Percentiles rank a stretch among this genome's conserved stretches.
These are phyloP conservation scores for Campoletis raptor DNA, from an alignment of 2,888 invertebrate species.

Conservation along the genomic window DNA sequence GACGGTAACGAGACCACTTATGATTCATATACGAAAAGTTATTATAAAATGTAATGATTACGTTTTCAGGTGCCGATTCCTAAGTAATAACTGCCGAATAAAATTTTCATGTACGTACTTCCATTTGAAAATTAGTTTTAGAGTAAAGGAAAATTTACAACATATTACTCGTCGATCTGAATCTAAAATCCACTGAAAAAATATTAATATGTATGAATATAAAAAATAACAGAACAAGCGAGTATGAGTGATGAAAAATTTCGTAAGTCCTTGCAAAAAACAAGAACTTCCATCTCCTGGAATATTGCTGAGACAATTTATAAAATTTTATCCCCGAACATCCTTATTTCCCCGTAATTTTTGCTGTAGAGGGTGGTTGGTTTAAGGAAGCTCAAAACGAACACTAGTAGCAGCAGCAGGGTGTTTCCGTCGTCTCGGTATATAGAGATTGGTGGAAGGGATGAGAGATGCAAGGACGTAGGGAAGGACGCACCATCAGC, in stretches of 20 bases:
- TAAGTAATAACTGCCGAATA: not conserved
- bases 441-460: not conserved
- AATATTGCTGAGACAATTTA: constrained; percentile 14
- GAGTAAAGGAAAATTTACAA: not conserved
- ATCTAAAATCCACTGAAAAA: not conserved
- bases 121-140: not conserved
- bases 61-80: too few species aligned
- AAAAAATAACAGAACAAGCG: not conserved
- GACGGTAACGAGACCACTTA: not conserved
- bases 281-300: not conserved
- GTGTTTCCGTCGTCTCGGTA: constrained; percentile 30
- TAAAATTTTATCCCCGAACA: not conserved
- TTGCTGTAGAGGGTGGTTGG: not conserved
- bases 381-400: not conserved
- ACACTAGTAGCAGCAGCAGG: not conserved
- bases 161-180: not conserved
- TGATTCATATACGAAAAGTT: not conserved
- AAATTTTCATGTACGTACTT: not conserved
- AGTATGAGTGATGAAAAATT: not conserved
- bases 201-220: not conserved
- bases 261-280: not conserved
- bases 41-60: too few species aligned
- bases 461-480: not conserved
- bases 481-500: constrained; percentile 57
- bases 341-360: constrained; percentile 8